Conservation (phyloP, 2,113 vertebrate genomes). For the Pterocles burchelli region DNA sequence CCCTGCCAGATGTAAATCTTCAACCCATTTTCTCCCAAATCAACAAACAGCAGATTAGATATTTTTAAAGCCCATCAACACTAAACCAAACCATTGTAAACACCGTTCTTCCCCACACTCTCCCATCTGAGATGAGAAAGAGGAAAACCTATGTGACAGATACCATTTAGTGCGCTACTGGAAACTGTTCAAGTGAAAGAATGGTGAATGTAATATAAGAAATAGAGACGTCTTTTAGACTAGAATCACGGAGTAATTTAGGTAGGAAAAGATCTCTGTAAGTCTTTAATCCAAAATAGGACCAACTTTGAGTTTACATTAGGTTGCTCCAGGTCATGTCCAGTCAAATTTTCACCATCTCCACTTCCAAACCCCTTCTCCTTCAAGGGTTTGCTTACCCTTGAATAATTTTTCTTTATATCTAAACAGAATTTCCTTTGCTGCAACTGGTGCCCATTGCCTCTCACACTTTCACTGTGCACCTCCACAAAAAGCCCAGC, state of each 20-base stretch:
- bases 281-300: not conserved
- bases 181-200: not conserved
- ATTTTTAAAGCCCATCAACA: not conserved
- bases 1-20: not conserved
- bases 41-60: not conserved
- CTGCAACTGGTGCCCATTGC: not conserved
- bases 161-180: not conserved
- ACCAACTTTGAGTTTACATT: not conserved
- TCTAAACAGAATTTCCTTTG: not conserved
- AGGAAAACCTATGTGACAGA: not conserved
- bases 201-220: not conserved
- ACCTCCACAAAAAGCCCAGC: not conserved
- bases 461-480: not conserved
- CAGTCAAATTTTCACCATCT: not conserved
- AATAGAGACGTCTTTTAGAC: not conserved
- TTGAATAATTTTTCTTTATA: not conserved
- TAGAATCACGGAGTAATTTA: not conserved
- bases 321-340: not conserved
- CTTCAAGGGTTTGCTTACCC: not conserved
- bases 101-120: not conserved
- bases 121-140: not conserved
- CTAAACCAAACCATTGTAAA: not conserved
- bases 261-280: not conserved
- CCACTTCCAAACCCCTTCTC: not conserved
- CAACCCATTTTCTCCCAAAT: not conserved